Evolutionary conservation across 1,140 invertebrate species (phyloP), one percentile per base, ranked within the genome.

Genomic region (Polypedilum pembai): DNA sequence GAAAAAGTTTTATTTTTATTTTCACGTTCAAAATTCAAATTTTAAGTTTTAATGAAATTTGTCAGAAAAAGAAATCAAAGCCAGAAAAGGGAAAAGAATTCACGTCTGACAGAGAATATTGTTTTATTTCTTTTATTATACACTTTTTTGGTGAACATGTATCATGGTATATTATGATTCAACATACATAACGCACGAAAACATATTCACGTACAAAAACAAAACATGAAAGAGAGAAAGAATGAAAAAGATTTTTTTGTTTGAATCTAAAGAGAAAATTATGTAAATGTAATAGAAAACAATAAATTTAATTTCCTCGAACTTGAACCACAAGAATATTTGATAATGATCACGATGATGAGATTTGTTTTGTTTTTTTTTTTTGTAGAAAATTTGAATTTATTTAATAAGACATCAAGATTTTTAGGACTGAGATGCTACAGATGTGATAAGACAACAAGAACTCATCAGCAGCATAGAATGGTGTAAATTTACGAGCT

Each of bases 181-280:
- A 69, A 69, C 17, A 69, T 10, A 69, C 65, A 69, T 69, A 69
- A 69, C 65, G 65, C 65, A 69, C 65, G 65, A 69, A 69, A 18
- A 15, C 17, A 69, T 69, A 69, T 69, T 18, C 65, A 69, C 65
- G 65, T 69, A 69, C 3, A 18, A 69, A 7, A 69, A 7, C 5
- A 18, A 69, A 20, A 69, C 17, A 69, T 21, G 65, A 69, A 69
- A 69, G 65, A 18, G 18, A 69, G 65, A 69, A 18, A 18, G 10
- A 20, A 69, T 8, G 5, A 69, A 69, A 69, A 69, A 21, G 17
- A 69, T 20, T 18, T n/a, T 69, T 1, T 56, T 33, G 12, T n/a
- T 56, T 56, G 45, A 56, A 56, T 33, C 45, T 56, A 21, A 69
- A 10, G 18, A 69, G 20, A 18, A 21, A 69, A 69, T 69, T 69